phyloP scores from a whole-genome alignment of 2,888 invertebrate genomes.

The Muschampia plurimacula region DNA sequence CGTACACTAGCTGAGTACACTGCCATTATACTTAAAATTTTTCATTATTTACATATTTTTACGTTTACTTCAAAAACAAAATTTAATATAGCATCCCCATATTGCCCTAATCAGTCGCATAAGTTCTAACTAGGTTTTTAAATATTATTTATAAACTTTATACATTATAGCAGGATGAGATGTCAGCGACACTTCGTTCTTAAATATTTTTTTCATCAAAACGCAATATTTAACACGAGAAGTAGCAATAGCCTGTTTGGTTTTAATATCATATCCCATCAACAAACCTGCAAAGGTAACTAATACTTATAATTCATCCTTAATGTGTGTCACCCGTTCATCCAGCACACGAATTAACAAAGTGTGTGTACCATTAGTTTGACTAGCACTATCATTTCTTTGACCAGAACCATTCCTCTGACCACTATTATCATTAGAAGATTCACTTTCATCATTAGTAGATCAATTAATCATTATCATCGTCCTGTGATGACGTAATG shows the following conservation, averaged over 20 bases:
- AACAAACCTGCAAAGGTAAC: slow-evolving; percentile 5
- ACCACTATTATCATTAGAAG: slow-evolving; percentile 42
- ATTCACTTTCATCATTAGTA: slow-evolving; percentile 37
- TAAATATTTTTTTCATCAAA: not conserved
- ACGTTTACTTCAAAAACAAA: not conserved
- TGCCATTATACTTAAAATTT: slow-evolving; percentile 6
- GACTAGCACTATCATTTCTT: slow-evolving; percentile 41
- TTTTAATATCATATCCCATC: slow-evolving; percentile 1
- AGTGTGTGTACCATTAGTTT: slow-evolving; percentile 41
- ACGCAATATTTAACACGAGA: not conserved
- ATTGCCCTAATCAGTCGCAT: not conserved
- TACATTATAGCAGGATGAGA: not conserved
- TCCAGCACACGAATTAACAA: slow-evolving; percentile 15
- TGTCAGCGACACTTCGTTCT: not conserved
- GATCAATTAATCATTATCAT: slow-evolving; percentile 38
- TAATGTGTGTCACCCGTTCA: slow-evolving; percentile 19
- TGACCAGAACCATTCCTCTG: slow-evolving; percentile 12
- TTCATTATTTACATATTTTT: not conserved
- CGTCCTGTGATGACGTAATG: slow-evolving; percentile 56
- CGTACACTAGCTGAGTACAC: slow-evolving; percentile 21
- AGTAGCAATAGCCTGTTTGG: slow-evolving; percentile 1
- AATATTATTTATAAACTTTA: no score
- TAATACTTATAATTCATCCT: slow-evolving; percentile 22
- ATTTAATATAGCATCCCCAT: not conserved
- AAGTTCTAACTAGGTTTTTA: no score